phyloP scores from a whole-genome alignment of 2,797 vertebrate species.

The Somateria mollissima region DNA sequence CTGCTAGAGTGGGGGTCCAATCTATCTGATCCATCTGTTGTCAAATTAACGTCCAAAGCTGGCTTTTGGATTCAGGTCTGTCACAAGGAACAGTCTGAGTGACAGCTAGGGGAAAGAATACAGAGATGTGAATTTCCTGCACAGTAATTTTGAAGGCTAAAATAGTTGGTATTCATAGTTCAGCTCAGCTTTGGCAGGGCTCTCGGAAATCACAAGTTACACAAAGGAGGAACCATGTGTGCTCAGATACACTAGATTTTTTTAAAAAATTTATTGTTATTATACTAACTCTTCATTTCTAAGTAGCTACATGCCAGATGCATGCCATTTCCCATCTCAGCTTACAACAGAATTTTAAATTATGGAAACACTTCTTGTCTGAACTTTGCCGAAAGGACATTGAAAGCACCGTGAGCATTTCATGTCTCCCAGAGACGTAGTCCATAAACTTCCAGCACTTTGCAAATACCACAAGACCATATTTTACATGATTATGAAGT shows the following conservation, averaged over 20 bases:
- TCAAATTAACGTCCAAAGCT: slow-evolving; percentile 65
- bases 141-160: slow-evolving; percentile 42
- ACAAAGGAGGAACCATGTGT: slow-evolving; percentile 37
- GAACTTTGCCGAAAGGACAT: slow-evolving; percentile 6
- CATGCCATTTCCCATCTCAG: slow-evolving; percentile 3
- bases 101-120: slow-evolving; percentile 48
- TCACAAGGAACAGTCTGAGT: slow-evolving; percentile 42
- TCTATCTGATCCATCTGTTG: slow-evolving; percentile 52
- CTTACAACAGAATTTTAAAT: slow-evolving; percentile 29
- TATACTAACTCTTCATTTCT: slow-evolving; percentile 56
- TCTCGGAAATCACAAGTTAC: slow-evolving; percentile 50
- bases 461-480: neutral
- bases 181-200: slow-evolving; percentile 46
- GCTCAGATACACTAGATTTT: slow-evolving; percentile 44
- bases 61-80: slow-evolving; percentile 65
- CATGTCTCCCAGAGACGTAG: neutral
- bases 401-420: neutral
- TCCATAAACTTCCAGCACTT: slow-evolving; percentile 33
- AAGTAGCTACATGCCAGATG: slow-evolving; percentile 32
- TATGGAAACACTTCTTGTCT: slow-evolving; percentile 15
- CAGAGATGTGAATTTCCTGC: slow-evolving; percentile 53
- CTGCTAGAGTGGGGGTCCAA: neutral
- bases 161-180: slow-evolving; percentile 67
- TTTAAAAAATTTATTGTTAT: slow-evolving; percentile 43
- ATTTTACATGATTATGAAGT: slow-evolving; percentile 42